These are phyloP conservation scores for Drosophila oshimai DNA, from an alignment of 1,140 invertebrate species.

Conservation along the genomic window DNA sequence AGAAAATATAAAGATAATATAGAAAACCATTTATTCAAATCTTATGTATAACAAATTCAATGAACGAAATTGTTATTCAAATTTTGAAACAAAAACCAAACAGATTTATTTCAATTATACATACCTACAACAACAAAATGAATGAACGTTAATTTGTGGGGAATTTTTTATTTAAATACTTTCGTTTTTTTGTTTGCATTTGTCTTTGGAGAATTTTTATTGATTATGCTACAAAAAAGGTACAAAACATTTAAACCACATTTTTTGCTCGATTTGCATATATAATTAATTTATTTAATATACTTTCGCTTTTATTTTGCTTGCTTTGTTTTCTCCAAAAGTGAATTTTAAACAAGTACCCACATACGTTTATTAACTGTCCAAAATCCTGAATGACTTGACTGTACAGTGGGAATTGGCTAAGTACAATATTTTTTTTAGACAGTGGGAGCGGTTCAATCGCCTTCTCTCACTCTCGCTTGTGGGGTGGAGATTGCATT, in stretches of 20 bases:
- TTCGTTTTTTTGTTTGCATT: slow-evolving; percentile 6
- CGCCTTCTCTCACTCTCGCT: slow-evolving; percentile 10
- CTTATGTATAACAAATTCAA: neutral
- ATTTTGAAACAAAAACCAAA: neutral
- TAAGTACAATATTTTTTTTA: neutral
- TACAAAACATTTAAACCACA: neutral
- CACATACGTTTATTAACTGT: slow-evolving; percentile 30
- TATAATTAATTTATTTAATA: slow-evolving; percentile 36
- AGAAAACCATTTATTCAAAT: no score
- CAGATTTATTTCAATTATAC: slow-evolving; percentile 5
- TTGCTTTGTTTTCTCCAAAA: slow-evolving; percentile 3
- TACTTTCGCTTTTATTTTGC: slow-evolving; percentile 69
- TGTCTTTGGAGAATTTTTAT: slow-evolving; percentile 10
- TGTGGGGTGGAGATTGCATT: slow-evolving; percentile 21
- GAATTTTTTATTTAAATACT: neutral
- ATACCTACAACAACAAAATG: neutral
- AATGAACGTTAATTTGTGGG: slow-evolving; percentile 1
- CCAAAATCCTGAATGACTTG: slow-evolving; percentile 21
- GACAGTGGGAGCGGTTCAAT: neutral
- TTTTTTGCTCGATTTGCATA: slow-evolving; percentile 8
- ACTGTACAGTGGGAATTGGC: slow-evolving; percentile 15
- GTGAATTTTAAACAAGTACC: slow-evolving; percentile 27
- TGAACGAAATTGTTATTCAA: neutral
- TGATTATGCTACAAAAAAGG: slow-evolving; percentile 8
- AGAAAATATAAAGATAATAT: neutral